phyloP scores from a whole-genome alignment of 2,797 vertebrate species.

The Muraenolepis orangiensis region DNA sequence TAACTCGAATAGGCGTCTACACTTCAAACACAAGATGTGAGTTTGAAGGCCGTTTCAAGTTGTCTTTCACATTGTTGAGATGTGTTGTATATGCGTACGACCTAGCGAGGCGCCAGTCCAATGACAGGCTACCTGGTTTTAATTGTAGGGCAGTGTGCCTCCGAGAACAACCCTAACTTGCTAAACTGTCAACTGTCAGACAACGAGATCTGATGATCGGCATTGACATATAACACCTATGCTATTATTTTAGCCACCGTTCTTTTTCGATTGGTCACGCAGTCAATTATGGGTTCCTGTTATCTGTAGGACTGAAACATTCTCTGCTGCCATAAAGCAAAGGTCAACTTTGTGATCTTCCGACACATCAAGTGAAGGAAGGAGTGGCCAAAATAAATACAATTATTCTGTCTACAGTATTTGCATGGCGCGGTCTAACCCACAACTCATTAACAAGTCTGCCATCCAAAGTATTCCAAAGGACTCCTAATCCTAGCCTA shows the following conservation, averaged over 20 bases:
- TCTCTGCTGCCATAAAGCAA: background rate
- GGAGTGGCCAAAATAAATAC: background rate
- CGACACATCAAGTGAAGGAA: background rate
- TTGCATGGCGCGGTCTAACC: conserved; percentile 2
- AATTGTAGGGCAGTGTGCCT: background rate
- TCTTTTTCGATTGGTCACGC: background rate
- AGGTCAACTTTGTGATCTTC: background rate
- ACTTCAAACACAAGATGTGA: background rate
- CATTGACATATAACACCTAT: background rate
- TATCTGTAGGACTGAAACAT: background rate
- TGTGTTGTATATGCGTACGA: background rate
- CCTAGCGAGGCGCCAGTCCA: background rate
- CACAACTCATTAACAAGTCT: conserved; percentile 33
- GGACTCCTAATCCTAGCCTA: conserved; percentile 51
- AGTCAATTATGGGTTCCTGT: no score
- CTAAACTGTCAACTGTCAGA: background rate
- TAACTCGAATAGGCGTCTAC: background rate
- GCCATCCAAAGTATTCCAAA: conserved; percentile 29
- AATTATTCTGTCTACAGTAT: background rate
- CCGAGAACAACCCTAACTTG: background rate
- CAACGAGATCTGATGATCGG: background rate
- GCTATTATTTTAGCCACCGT: background rate
- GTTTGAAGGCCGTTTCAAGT: background rate
- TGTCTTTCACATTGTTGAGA: background rate
- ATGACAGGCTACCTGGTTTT: background rate